These are phyloP conservation scores for Ochotona princeps DNA, from an alignment of 2,113 vertebrate genomes.

Conservation along the genomic window DNA sequence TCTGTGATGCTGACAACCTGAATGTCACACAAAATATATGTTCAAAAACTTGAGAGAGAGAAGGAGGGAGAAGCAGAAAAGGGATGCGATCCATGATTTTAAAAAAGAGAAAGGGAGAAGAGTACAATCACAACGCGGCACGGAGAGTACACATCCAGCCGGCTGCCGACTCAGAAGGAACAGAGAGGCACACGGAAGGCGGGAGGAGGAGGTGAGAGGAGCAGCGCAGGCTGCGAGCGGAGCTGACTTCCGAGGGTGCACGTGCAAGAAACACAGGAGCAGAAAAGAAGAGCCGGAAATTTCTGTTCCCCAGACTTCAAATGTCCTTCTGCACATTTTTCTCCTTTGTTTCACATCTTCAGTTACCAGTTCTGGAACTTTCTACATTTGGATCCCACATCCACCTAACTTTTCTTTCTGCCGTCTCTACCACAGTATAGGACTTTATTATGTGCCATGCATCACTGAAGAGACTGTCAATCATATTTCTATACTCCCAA, in stretches of 20 bases:
- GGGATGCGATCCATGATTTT: background rate
- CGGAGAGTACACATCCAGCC: background rate
- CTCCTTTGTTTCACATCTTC: background rate
- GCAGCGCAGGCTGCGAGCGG: background rate
- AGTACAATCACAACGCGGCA: background rate
- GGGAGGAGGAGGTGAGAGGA: background rate
- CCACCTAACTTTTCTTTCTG: background rate
- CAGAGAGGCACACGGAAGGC: too few species aligned
- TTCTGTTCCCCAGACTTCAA: background rate
- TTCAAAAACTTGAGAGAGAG: background rate
- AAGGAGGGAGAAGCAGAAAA: too few species aligned
- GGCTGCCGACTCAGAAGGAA: background rate
- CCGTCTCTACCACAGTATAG: background rate
- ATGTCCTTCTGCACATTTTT: background rate
- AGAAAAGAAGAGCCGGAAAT: background rate
- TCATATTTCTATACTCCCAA: accelerated
- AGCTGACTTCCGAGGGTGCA: background rate
- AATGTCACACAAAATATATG: accelerated
- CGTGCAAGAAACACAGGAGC: background rate
- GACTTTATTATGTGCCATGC: accelerated
- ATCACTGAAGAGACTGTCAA: too few species aligned
- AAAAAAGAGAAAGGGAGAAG: background rate
- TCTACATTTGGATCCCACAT: background rate
- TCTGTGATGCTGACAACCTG: background rate
- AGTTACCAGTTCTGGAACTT: background rate